A percentile compares a stretch with the other conserved stretches of the same genome.
Evolutionary conservation across 2,113 vertebrate species (phyloP).

Genomic region (Salminus brasiliensis): DNA sequence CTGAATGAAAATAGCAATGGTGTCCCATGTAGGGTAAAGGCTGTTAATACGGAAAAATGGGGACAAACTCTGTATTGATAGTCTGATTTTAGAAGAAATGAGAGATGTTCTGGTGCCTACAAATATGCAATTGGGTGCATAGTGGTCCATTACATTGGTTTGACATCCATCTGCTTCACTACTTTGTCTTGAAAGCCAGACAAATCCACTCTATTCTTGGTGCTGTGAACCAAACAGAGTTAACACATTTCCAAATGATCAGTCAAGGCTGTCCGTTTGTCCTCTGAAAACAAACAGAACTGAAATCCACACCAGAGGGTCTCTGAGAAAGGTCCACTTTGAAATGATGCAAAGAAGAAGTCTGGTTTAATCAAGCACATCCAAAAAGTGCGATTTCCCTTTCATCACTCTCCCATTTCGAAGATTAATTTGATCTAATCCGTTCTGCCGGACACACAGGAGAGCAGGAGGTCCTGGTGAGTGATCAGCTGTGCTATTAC

Average conservation of each 20-base stretch:
- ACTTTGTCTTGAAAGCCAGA: neutral
- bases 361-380: neutral
- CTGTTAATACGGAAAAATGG: neutral
- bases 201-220: neutral
- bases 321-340: neutral
- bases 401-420: neutral
- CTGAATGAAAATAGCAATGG: neutral
- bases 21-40: neutral
- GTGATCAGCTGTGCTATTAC: neutral
- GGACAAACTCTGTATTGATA: neutral
- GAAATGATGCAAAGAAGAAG: neutral
- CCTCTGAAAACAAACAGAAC: neutral
- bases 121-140: neutral
- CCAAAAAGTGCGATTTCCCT: neutral
- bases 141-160: neutral
- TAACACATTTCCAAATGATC: neutral
- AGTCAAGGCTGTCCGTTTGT: neutral
- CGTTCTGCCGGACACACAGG: neutral
- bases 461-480: neutral
- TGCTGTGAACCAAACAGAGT: neutral
- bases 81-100: neutral
- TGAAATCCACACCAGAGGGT: neutral
- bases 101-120: neutral
- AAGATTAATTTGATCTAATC: constrained; percentile 2
- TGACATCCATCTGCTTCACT: neutral